Conservation (phyloP, 2,797 vertebrate genomes). For the Antennarius maculatus region DNA sequence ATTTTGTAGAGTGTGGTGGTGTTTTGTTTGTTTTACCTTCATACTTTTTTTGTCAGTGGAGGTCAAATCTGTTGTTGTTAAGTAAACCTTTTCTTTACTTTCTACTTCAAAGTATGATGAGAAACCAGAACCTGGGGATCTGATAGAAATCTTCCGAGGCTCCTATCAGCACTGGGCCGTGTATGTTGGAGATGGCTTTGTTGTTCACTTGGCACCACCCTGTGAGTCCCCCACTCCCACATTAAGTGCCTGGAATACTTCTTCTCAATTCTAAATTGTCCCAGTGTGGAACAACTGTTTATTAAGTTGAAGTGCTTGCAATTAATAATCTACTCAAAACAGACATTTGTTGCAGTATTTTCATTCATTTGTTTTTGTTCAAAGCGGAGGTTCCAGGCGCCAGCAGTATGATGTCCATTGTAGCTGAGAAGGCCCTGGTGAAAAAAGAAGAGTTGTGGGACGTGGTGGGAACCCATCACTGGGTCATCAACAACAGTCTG, state of each 20-base stretch:
- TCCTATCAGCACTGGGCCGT: conserved; percentile 84
- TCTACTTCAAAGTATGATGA: conserved; percentile 60
- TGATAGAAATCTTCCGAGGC: conserved; percentile 81
- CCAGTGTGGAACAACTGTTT: background rate
- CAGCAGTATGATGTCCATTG: conserved; percentile 84
- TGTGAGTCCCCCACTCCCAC: conserved; percentile 64
- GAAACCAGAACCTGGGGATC: conserved; percentile 79
- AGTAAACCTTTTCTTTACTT: conserved; percentile 4
- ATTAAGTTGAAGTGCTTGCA: background rate
- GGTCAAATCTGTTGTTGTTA: conserved; percentile 20
- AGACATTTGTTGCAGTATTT: background rate
- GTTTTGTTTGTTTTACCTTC: background rate
- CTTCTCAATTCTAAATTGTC: background rate
- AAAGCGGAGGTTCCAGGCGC: conserved; percentile 76
- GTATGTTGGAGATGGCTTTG: conserved; percentile 79
- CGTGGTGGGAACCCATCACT: conserved; percentile 76
- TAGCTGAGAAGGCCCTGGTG: conserved; percentile 82
- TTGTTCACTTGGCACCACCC: conserved; percentile 83
- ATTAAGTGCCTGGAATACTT: background rate
- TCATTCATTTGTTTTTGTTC: background rate
- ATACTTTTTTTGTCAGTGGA: background rate
- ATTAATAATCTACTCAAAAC: background rate
- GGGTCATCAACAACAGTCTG: conserved; percentile 84
- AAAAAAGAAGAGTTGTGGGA: conserved; percentile 81
- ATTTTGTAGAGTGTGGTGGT: background rate